A percentile compares a stretch with the other conserved stretches of the same genome.
Conservation (phyloP, 2,797 vertebrate species). For the Acanthurus leucopareius region DNA sequence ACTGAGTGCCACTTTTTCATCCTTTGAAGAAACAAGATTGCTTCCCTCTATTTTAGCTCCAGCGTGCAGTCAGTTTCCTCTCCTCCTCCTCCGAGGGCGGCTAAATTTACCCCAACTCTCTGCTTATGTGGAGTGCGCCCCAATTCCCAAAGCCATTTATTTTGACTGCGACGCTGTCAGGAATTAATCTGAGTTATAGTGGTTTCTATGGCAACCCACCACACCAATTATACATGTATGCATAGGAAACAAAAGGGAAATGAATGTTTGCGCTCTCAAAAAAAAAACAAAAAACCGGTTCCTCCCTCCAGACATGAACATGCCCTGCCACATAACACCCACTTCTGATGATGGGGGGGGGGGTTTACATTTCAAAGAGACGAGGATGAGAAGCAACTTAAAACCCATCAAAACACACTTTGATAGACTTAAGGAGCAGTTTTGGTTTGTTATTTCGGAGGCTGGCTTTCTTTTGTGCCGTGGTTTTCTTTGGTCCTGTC, state of each 20-base stretch:
- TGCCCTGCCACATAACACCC: conserved; percentile 16
- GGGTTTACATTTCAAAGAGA: conserved; percentile 61
- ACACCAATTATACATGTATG: conserved; percentile 77
- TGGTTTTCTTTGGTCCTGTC: conserved; percentile 66
- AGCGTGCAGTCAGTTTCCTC: neutral
- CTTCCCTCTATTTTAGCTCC: conserved; percentile 42
- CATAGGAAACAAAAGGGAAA: conserved; percentile 59
- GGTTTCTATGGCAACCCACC: conserved; percentile 79
- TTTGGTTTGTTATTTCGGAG: conserved; percentile 51
- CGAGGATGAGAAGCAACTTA: conserved; percentile 42
- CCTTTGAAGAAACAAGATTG: neutral
- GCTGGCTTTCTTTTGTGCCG: conserved; percentile 32
- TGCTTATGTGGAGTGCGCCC: conserved; percentile 80
- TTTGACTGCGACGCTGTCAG: conserved; percentile 79
- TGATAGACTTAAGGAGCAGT: conserved; percentile 46
- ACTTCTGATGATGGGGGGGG: conserved; percentile 15
- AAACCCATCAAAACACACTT: conserved; percentile 55
- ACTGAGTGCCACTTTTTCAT: conserved; percentile 19
- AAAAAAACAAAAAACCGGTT: conserved; percentile 21
- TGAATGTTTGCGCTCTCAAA: conserved; percentile 41
- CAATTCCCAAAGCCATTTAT: conserved; percentile 87
- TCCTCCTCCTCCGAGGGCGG: conserved; percentile 47
- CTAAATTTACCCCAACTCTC: conserved; percentile 83
- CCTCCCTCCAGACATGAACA: conserved; percentile 45
- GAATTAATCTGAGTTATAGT: conserved; percentile 79